These are phyloP conservation scores for Ochotona curzoniae DNA, from an alignment of 2,113 vertebrate genomes.

Conservation along the genomic window DNA sequence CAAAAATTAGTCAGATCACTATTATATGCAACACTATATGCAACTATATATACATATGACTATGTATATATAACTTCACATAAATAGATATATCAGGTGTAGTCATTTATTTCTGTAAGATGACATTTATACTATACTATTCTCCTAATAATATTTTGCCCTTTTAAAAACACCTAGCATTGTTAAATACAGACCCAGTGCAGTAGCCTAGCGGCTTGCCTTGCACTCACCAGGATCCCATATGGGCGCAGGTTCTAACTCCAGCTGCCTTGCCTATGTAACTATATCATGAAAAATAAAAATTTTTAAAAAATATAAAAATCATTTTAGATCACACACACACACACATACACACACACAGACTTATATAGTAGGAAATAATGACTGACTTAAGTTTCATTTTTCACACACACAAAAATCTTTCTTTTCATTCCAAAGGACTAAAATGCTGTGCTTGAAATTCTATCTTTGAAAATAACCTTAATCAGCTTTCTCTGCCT, in stretches of 20 bases:
- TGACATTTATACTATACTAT: neutral
- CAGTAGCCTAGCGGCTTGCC: no score
- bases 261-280: no score
- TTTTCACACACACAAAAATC: neutral
- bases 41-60: neutral
- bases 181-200: neutral
- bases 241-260: no score
- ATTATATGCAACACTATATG: neutral
- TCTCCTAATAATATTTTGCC: neutral
- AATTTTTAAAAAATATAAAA: no score
- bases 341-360: no score
- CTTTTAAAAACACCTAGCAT: neutral
- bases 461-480: neutral
- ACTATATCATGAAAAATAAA: no score
- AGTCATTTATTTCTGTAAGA: neutral
- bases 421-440: conserved; percentile 11
- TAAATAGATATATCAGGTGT: no score
- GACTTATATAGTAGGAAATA: no score
- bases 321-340: no score
- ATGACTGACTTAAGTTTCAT: no score
- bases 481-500: conserved; percentile 8
- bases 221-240: no score
- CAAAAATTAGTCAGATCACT: neutral
- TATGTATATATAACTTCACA: neutral
- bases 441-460: neutral